Conservation (phyloP, 2,888 invertebrate species). For the Drosophila koepferae region DNA sequence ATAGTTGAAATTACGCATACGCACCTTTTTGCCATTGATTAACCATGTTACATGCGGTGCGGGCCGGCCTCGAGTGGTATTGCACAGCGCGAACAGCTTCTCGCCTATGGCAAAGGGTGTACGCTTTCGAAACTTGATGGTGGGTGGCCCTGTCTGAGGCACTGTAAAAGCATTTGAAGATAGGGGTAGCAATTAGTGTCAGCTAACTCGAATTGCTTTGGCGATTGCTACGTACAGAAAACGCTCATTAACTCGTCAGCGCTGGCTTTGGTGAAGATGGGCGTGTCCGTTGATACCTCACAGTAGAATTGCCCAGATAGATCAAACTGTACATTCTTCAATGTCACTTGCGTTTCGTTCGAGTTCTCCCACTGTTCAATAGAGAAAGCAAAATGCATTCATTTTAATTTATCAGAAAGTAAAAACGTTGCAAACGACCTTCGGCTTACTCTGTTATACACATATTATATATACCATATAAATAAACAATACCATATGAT, state of each 20-base stretch:
- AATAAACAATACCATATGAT: too few relatives aligned
- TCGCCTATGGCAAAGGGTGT: conserved; percentile 87
- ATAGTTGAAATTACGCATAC: conserved; percentile 51
- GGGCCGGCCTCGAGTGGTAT: conserved; percentile 89
- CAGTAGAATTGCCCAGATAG: conserved; percentile 93
- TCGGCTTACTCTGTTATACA: neutral
- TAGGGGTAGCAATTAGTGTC: conserved; percentile 31
- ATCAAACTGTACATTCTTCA: conserved; percentile 91
- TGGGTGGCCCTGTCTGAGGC: conserved; percentile 88
- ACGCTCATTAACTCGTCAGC: conserved; percentile 91
- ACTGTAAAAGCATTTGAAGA: conserved; percentile 81
- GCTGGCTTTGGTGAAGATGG: conserved; percentile 93
- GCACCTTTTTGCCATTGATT: conserved; percentile 90
- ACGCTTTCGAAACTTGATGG: conserved; percentile 88
- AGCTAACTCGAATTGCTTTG: conserved; percentile 20
- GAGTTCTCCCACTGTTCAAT: conserved; percentile 82
- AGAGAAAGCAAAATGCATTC: neutral
- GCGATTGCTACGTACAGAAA: conserved; percentile 88
- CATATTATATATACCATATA: too few relatives aligned
- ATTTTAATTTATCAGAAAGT: neutral
- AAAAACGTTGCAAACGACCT: neutral
- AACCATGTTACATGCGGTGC: conserved; percentile 90
- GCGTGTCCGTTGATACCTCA: conserved; percentile 92
- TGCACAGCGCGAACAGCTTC: conserved; percentile 89
- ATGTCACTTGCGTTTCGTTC: conserved; percentile 85